A percentile compares a stretch with the other conserved stretches of the same genome.
Conservation (phyloP, 2,888 invertebrate species). For the Linnaemya vulpina region DNA sequence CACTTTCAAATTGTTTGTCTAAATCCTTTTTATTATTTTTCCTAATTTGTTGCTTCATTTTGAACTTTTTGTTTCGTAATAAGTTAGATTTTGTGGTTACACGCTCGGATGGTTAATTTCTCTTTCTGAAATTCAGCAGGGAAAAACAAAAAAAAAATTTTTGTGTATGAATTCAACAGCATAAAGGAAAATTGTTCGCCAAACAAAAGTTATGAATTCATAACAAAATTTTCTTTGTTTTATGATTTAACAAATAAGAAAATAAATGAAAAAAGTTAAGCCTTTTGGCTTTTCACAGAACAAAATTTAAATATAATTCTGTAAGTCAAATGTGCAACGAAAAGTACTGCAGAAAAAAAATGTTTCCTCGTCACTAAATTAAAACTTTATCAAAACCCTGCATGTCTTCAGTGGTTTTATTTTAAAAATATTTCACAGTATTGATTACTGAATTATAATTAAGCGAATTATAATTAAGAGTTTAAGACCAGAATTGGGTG, state of each 20-base stretch:
- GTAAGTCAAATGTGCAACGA: background rate
- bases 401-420: too few species aligned
- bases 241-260: too few species aligned
- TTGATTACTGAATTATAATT: too few species aligned
- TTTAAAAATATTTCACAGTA: too few species aligned
- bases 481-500: too few species aligned
- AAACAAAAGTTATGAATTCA: slow-evolving; percentile 6
- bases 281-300: background rate
- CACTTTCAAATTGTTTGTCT: background rate
- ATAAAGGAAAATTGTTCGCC: background rate
- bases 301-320: background rate
- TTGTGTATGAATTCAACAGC: background rate
- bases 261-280: background rate
- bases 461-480: too few species aligned
- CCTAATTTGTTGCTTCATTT: background rate
- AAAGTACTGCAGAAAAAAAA: background rate
- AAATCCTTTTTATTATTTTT: slow-evolving; percentile 4
- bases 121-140: background rate
- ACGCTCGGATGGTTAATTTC: slow-evolving; percentile 15
- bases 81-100: slow-evolving; percentile 10
- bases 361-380: too few species aligned
- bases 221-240: background rate
- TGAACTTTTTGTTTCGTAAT: background rate
- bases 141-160: background rate
- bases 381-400: too few species aligned